phyloP scores from a whole-genome alignment of 2,797 vertebrate species.

The Diplodus puntazzo region DNA sequence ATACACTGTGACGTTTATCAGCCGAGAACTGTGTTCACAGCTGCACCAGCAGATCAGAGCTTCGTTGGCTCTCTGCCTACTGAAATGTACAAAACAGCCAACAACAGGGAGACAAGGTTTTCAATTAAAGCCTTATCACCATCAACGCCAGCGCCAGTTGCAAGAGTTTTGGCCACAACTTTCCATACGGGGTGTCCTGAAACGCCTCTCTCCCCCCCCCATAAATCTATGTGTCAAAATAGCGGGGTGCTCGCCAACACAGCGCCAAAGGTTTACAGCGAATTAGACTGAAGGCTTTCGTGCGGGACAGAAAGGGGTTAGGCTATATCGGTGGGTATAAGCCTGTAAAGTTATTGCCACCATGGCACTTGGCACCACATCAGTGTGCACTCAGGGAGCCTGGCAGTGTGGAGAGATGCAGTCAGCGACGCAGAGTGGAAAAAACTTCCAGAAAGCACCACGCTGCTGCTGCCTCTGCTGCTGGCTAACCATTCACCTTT shows the following conservation, averaged over 20 bases:
- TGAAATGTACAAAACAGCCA: neutral
- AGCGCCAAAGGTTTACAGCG: slow-evolving; percentile 46
- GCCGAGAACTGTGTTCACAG: slow-evolving; percentile 12
- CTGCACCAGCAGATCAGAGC: slow-evolving; percentile 12
- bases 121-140: neutral
- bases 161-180: slow-evolving; percentile 24
- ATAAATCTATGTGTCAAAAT: slow-evolving; percentile 72
- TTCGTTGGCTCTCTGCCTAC: neutral
- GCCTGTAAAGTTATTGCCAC: slow-evolving; percentile 42
- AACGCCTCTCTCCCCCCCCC: slow-evolving; percentile 42
- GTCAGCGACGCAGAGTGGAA: slow-evolving; percentile 44
- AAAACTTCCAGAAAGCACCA: slow-evolving; percentile 67
- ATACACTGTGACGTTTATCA: neutral
- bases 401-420: slow-evolving; percentile 19
- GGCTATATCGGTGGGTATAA: neutral
- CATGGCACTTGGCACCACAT: slow-evolving; percentile 65
- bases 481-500: slow-evolving; percentile 19
- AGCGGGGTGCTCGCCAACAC: slow-evolving; percentile 43
- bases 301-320: neutral
- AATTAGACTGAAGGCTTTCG: neutral
- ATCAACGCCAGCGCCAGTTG: neutral
- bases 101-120: neutral
- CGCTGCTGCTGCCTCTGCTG: slow-evolving; percentile 44
- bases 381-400: slow-evolving; percentile 7
- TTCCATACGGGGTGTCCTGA: slow-evolving; percentile 45